These are phyloP conservation scores for Meta bourneti DNA, from an alignment of 2,888 invertebrate genomes.

Conservation along the genomic window DNA sequence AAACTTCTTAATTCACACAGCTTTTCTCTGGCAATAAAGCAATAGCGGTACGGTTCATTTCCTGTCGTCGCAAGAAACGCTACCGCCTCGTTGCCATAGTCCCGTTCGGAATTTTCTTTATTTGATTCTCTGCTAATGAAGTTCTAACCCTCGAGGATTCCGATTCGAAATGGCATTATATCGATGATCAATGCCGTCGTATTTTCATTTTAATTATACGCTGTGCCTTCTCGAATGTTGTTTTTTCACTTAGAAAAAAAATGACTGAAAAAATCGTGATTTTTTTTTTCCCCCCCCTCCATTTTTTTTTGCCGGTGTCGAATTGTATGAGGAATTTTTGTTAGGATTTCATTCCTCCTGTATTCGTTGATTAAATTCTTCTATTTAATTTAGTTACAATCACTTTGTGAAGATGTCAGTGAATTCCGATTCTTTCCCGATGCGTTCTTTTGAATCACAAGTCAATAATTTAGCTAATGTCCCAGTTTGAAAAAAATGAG, in stretches of 20 bases:
- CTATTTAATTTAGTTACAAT: not conserved
- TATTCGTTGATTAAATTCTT: not conserved
- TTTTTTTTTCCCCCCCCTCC: too few relatives aligned
- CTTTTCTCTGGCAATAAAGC: constrained; percentile 46
- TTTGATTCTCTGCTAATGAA: constrained; percentile 70
- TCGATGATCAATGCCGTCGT: constrained; percentile 61
- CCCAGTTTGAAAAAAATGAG: not conserved
- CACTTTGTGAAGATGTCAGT: not conserved
- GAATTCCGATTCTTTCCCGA: not conserved
- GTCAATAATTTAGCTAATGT: not conserved
- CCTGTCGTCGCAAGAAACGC: constrained; percentile 10
- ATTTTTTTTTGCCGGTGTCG: not conserved
- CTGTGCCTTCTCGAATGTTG: not conserved
- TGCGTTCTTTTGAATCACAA: not conserved
- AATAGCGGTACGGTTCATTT: constrained; percentile 55
- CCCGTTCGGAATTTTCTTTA: constrained; percentile 63
- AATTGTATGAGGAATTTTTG: not conserved
- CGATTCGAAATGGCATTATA: constrained; percentile 55
- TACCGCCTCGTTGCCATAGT: constrained; percentile 29
- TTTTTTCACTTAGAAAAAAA: constrained; percentile 9
- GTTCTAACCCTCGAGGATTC: constrained; percentile 61
- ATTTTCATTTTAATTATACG: constrained; percentile 65
- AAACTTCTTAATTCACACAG: constrained; percentile 51
- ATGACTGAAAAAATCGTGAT: not conserved
- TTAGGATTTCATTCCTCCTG: not conserved